Base-by-base conservation (phyloP, 2,797 vertebrate genomes). In the Decapterus maruadsi region DNA sequence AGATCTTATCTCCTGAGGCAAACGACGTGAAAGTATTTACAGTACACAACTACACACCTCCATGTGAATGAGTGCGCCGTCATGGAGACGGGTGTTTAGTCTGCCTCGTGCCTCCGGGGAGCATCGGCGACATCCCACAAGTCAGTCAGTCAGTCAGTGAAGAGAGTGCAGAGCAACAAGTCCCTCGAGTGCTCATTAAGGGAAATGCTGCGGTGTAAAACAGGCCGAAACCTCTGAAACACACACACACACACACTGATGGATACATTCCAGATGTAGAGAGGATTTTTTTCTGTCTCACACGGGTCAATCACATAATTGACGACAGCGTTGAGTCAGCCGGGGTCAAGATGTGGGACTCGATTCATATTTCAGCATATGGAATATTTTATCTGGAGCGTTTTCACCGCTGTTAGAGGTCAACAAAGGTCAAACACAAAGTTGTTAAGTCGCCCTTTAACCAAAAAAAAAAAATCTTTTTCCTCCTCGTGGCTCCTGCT, bases 131-230 rank as follows among this genome's bases (percentile, higher is more conserved):
- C 68, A 74, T 88, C 87, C 84, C 84, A 88, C 68, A 84, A 83
- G 80, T 76, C 82, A 34, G 31, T 34, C 31, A 34, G 31, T 34
- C 31, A 34, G 31, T 34, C 31, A 34, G 31, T 88, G 53, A 62
- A 78, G 82, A 82, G 81, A 83, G 75, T 13, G 26, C 70, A n/a
- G 50, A 14, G 79, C 77, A 73, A 70, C 76, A 64, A 68, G 69
- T 88, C 88, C 86, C 84, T 58, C 13, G 71, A 75, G 90, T 79
- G 69, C 90, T 92, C 89, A 90, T 92, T 90, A 90, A 58, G 70
- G 82, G 55, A 85, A 84, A 76, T 58, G 60, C 59, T 54, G 20
- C 61, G 65, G 60, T 50, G 31, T 29, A 43, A 78, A 84, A 82
- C 38, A 17, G 53, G 63, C 69, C 62, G 34, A 78, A 78, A 58